These are phyloP conservation scores for Strigamia transsilvanica DNA, from an alignment of 2,888 invertebrate genomes.

Conservation along the genomic window DNA sequence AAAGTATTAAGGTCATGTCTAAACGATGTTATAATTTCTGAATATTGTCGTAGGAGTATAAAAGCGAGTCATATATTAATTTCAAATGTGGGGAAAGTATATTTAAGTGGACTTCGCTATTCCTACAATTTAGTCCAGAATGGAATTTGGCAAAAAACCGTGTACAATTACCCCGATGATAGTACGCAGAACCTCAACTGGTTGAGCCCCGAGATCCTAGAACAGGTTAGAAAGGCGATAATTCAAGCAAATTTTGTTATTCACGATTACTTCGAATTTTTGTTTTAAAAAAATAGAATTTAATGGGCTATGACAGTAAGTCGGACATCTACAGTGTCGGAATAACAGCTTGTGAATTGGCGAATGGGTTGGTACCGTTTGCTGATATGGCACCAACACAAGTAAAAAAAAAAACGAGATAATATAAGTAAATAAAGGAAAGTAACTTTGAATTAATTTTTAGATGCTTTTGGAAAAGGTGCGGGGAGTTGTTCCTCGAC, in stretches of 20 bases:
- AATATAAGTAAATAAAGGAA: background rate
- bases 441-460: conserved; percentile 13
- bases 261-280: background rate
- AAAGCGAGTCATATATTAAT: conserved; percentile 85
- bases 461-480: conserved; percentile 91
- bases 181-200: conserved; percentile 81
- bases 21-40: background rate
- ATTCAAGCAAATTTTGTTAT: too few species aligned
- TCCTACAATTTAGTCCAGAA: conserved; percentile 77
- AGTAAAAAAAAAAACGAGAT: conserved; percentile 56
- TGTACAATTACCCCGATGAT: conserved; percentile 79
- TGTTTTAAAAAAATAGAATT: conserved; percentile 71
- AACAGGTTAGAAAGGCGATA: conserved; percentile 70
- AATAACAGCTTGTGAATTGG: conserved; percentile 84
- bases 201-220: conserved; percentile 89
- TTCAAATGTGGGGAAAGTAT: conserved; percentile 75
- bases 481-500: conserved; percentile 68
- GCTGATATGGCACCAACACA: conserved; percentile 81
- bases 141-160: conserved; percentile 74
- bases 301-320: conserved; percentile 85
- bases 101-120: conserved; percentile 81
- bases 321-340: conserved; percentile 93
- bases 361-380: conserved; percentile 89
- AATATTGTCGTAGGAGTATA: conserved; percentile 71
- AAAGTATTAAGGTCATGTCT: conserved; percentile 54